Percentiles rank a stretch among this genome's conserved stretches.
Conservation (phyloP, 2,888 invertebrate species). For the Gerris lacustris region DNA sequence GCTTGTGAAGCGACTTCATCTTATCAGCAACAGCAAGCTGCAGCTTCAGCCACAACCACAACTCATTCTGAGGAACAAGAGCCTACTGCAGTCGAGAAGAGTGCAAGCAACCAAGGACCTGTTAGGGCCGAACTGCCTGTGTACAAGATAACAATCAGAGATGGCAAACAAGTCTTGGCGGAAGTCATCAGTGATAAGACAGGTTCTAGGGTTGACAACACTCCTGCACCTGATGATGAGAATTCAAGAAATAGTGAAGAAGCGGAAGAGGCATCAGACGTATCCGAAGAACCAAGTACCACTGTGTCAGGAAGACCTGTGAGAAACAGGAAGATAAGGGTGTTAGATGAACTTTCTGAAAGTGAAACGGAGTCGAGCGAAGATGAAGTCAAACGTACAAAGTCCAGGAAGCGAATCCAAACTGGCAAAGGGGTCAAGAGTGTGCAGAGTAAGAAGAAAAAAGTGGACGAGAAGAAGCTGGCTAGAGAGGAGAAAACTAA, state of each 20-base stretch:
- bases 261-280: constrained; percentile 7
- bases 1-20: constrained; percentile 37
- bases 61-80: neutral
- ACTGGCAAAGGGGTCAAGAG: constrained; percentile 11
- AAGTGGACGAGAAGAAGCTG: constrained; percentile 8
- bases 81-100: neutral
- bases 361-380: constrained; percentile 15
- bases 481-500: constrained; percentile 13
- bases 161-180: constrained; percentile 57
- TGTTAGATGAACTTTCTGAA: neutral
- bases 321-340: neutral
- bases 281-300: neutral
- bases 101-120: neutral
- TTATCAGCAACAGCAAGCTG: constrained; percentile 5
- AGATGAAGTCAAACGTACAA: constrained; percentile 5
- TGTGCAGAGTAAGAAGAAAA: constrained; percentile 14
- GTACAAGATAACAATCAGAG: constrained; percentile 56
- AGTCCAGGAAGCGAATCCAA: constrained; percentile 7
- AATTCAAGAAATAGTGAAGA: neutral
- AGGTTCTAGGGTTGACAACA: constrained; percentile 13
- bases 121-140: constrained; percentile 24
- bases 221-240: neutral
- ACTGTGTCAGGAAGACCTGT: neutral
- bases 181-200: constrained; percentile 39
- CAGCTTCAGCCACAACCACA: constrained; percentile 10